Conservation (phyloP, 2,113 vertebrate species). For the Cyrtonyx montezumae region DNA sequence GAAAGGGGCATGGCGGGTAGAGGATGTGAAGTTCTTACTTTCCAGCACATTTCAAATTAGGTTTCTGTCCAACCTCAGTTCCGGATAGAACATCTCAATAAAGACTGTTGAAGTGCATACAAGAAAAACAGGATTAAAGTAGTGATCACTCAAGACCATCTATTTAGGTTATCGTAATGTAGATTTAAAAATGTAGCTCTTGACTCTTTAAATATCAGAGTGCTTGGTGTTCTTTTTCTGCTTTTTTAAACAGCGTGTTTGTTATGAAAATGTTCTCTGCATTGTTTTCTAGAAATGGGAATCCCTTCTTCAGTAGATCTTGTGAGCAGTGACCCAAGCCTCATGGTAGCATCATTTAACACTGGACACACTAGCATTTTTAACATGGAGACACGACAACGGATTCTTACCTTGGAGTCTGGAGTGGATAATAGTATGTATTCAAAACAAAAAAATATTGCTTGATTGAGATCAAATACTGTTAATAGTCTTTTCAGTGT, state of each 20-base stretch:
- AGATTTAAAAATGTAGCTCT: not conserved
- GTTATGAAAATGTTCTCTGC: not conserved
- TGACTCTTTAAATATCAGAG: not conserved
- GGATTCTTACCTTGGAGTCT: conserved; percentile 92
- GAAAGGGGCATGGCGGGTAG: not conserved
- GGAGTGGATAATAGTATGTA: conserved; percentile 85
- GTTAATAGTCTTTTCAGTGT: not conserved
- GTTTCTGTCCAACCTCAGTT: not conserved
- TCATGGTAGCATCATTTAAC: conserved; percentile 95
- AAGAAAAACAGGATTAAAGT: not conserved
- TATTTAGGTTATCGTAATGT: not conserved
- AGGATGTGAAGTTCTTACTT: not conserved
- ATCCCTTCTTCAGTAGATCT: conserved; percentile 95
- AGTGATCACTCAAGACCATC: not conserved
- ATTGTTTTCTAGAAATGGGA: conserved; percentile 85
- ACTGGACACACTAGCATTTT: conserved; percentile 93
- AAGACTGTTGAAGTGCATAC: not conserved
- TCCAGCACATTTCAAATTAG: not conserved
- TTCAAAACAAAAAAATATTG: not conserved
- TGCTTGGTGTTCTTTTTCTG: not conserved
- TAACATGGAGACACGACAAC: conserved; percentile 95
- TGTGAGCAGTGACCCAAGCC: conserved; percentile 95
- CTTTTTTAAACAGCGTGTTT: not conserved
- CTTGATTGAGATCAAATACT: not conserved
- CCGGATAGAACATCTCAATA: not conserved